A percentile compares a stretch with the other conserved stretches of the same genome.
These are phyloP conservation scores for Psettodes erumei DNA, from an alignment of 2,113 vertebrate genomes.

Conservation along the genomic window DNA sequence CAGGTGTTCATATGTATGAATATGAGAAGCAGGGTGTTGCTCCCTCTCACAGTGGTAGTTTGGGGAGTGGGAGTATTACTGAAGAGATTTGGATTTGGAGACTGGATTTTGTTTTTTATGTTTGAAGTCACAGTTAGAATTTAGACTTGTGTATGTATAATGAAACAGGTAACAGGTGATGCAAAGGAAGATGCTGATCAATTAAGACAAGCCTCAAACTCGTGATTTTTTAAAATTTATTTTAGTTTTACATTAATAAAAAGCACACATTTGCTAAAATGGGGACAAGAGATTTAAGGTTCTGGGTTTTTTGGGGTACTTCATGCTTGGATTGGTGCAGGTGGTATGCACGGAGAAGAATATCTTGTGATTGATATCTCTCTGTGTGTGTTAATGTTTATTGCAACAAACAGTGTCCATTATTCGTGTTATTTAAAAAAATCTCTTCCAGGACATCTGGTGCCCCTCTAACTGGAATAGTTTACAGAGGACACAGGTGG, in stretches of 20 bases:
- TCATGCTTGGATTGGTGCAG: too few species aligned
- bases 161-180: neutral
- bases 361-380: neutral
- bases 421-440: slow-evolving; percentile 29
- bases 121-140: neutral
- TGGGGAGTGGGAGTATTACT: neutral
- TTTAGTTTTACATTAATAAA: neutral
- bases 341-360: neutral
- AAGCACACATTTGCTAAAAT: neutral
- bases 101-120: too few species aligned
- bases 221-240: too few species aligned
- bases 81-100: too few species aligned
- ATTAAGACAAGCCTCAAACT: neutral
- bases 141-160: neutral
- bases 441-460: slow-evolving; percentile 48
- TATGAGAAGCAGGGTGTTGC: neutral
- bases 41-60: neutral
- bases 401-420: neutral
- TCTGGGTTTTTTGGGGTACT: too few species aligned
- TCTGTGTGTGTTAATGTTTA: neutral
- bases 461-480: slow-evolving; percentile 27
- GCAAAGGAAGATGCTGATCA: neutral
- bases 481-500: slow-evolving; percentile 66
- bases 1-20: slow-evolving; percentile 16
- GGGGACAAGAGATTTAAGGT: neutral